Base-by-base conservation (phyloP, 1,140 invertebrate species). In the Thaumetopoea pityocampa region DNA sequence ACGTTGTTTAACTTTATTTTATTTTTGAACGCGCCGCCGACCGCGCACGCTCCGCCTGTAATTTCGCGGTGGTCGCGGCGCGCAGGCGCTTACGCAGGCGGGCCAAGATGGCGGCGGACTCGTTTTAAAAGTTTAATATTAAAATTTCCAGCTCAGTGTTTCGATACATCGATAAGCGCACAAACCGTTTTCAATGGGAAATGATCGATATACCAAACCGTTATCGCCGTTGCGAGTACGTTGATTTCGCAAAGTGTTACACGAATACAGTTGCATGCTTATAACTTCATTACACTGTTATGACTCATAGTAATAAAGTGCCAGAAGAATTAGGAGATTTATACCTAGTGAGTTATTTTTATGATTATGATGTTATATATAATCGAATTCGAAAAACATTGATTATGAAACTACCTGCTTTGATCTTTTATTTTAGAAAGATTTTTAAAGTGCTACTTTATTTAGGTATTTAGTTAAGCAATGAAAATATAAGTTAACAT, bases 1-100 rank as follows among this genome's bases (percentile, higher is more conserved):
- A n/a, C n/a, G n/a, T n/a, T n/a, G n/a, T n/a, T 80, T 78, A 80
- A 73, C 67, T 83, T 80, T 83, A 81, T 80, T 83, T 83, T 83
- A 83, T 83, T 83, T 83, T 83, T 83, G 80, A 74, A 76, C 74
- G 44, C 66, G 64, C 64, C 46, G 58, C 66, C 69, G 72, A 60
- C 48, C 52, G 71, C 48, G 69, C 70, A 57, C 69, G 58, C 60
- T 60, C 68, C 33, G 71, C 58, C 62, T 78, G 79, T 81, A 84
- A 84, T 81, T 84, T 84, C 74, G 79, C 79, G 74, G 58, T 70
- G 66, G 50, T 77, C 78, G 72, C 62, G 62, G 72, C 69, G 74
- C 72, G 67, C 67, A 78, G 71, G 73, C 76, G 77, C 77, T 71
- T 71, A 78, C 71, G 77, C 71, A 74, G 50, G 67, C 65, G 48